phyloP scores from a whole-genome alignment of 2,888 invertebrate genomes.

The Ectemnius cavifrons region DNA sequence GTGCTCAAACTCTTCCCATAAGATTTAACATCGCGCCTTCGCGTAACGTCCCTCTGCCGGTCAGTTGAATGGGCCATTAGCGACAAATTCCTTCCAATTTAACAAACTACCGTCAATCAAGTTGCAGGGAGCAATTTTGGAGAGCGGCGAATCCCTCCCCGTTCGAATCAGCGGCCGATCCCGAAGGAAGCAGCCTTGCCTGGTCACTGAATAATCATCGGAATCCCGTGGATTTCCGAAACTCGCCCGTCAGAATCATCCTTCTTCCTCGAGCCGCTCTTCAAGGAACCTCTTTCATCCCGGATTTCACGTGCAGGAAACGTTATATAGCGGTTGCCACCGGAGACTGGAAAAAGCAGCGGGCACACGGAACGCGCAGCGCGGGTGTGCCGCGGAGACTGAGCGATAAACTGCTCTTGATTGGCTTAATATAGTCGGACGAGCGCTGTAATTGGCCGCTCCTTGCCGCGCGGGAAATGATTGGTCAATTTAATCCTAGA shows the following conservation, averaged over 20 bases:
- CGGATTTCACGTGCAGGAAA: conserved; percentile 2
- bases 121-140: conserved; percentile 14
- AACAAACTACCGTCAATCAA: conserved; percentile 15
- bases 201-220: conserved; percentile 6
- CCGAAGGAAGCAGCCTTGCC: conserved; percentile 8
- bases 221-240: neutral
- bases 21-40: conserved; percentile 5
- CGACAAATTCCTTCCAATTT: conserved; percentile 26
- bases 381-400: conserved; percentile 79
- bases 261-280: neutral
- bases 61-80: conserved; percentile 5
- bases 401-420: conserved; percentile 83
- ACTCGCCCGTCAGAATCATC: neutral
- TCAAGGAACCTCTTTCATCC: neutral
- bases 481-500: conserved; percentile 78
- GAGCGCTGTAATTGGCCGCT: conserved; percentile 82
- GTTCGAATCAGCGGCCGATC: too few relatives aligned
- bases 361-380: conserved; percentile 68
- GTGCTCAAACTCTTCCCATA: conserved; percentile 15
- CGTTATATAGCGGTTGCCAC: neutral
- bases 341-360: conserved; percentile 11
- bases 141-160: conserved; percentile 7
- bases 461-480: conserved; percentile 79
- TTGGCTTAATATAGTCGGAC: conserved; percentile 84
- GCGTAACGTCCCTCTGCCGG: conserved; percentile 18